Percentiles rank a stretch among this genome's conserved stretches.
Conservation (phyloP, 2,888 invertebrate species). For the Lampropteryx suffumata region DNA sequence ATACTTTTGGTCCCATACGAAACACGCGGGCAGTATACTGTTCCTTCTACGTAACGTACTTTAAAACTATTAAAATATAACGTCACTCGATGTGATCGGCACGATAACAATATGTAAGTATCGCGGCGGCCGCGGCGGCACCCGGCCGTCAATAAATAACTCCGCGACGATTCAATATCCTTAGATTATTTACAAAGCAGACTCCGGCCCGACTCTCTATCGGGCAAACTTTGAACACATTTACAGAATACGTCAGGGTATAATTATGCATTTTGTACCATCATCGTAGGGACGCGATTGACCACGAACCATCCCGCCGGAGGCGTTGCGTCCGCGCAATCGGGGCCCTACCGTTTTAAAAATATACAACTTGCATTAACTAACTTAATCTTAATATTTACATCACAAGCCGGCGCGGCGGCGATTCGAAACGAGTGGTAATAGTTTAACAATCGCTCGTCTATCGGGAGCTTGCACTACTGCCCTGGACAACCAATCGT, state of each 20-base stretch:
- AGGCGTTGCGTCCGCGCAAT: constrained; percentile 53
- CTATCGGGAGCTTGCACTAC: constrained; percentile 1
- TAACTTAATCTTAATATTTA: constrained; percentile 45
- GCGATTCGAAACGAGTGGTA: constrained; percentile 18
- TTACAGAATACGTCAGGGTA: constrained; percentile 34
- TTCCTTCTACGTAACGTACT: constrained; percentile 20
- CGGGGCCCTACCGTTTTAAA: constrained; percentile 60
- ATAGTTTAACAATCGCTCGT: constrained; percentile 3
- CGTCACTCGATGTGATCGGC: constrained; percentile 60
- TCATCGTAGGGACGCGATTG: constrained; percentile 53
- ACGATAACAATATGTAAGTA: constrained; percentile 63
- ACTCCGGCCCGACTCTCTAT: constrained; percentile 16
- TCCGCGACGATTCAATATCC: constrained; percentile 23
- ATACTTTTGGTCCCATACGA: constrained; percentile 74
- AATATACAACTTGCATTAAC: constrained; percentile 51
- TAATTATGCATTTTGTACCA: constrained; percentile 76
- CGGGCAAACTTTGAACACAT: constrained; percentile 34
- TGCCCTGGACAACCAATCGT: background rate
- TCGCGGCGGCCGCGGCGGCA: constrained; percentile 34
- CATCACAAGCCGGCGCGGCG: constrained; percentile 35
- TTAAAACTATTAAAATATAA: constrained; percentile 52
- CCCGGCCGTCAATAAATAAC: constrained; percentile 35
- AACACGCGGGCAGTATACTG: constrained; percentile 43
- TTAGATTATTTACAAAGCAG: constrained; percentile 43
- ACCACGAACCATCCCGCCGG: constrained; percentile 16